phyloP scores from a whole-genome alignment of 2,797 vertebrate genomes.

The Rhynchonycteris naso region DNA sequence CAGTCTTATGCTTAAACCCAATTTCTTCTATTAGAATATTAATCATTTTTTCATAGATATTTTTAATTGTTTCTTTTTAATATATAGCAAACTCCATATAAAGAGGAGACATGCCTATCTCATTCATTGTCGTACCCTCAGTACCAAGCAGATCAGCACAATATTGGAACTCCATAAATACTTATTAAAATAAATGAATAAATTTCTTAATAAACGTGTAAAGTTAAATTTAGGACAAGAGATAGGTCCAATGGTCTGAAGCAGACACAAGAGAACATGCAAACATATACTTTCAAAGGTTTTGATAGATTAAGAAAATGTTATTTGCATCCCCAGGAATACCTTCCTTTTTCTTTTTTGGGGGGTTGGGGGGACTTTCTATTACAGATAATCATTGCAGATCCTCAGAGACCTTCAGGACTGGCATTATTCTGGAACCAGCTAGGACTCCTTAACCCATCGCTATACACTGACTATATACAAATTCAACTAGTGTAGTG shows the following conservation, averaged over 20 bases:
- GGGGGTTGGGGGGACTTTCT: background rate
- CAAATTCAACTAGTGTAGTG: background rate
- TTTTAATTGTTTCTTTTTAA: background rate
- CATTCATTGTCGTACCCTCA: background rate
- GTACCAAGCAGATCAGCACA: background rate
- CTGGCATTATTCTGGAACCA: background rate
- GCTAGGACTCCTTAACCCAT: background rate
- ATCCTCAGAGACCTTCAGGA: background rate
- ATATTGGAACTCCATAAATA: background rate
- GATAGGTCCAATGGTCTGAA: background rate
- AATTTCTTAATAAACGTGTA: background rate
- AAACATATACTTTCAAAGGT: background rate
- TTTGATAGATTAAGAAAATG: background rate
- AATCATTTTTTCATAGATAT: background rate
- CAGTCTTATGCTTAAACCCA: background rate
- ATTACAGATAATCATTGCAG: background rate
- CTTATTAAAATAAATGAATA: background rate
- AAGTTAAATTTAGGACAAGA: background rate
- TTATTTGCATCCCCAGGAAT: background rate
- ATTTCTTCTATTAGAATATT: background rate
- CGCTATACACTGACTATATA: background rate
- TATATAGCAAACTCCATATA: background rate
- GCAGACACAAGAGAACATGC: background rate
- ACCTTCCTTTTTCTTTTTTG: background rate
- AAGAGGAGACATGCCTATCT: background rate